A percentile compares a stretch with the other conserved stretches of the same genome.
Conservation (phyloP, 2,797 vertebrate genomes). For the Crypturellus tataupa region DNA sequence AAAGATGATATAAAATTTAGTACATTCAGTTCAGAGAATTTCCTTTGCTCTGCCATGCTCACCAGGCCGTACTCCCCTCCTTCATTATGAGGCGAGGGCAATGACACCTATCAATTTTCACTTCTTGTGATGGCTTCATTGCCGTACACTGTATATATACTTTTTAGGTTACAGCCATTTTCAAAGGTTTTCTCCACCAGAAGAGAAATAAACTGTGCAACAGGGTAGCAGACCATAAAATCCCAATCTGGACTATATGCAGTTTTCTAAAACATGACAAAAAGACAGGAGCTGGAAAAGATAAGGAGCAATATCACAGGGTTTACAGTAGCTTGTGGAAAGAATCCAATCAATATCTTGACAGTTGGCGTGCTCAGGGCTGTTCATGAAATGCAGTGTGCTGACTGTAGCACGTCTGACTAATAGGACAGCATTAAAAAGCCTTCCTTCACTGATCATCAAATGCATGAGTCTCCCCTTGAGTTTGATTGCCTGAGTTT, state of each 20-base stretch:
- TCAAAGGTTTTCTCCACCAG: conserved; percentile 62
- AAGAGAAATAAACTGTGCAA: conserved; percentile 56
- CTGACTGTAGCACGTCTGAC: conserved; percentile 42
- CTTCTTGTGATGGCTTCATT: not conserved
- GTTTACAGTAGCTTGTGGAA: conserved; percentile 63
- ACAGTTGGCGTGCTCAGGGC: conserved; percentile 49
- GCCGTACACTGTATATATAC: conserved; percentile 4
- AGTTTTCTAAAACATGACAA: conserved; percentile 64
- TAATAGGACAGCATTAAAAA: conserved; percentile 27
- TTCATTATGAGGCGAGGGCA: conserved; percentile 17
- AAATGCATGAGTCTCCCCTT: not conserved
- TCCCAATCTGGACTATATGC: conserved; percentile 73
- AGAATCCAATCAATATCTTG: conserved; percentile 60
- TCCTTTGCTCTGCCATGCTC: not conserved
- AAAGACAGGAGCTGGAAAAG: conserved; percentile 63
- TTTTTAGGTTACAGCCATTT: conserved; percentile 68
- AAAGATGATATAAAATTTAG: conserved; percentile 34
- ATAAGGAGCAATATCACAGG: conserved; percentile 27
- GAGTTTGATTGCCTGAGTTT: not conserved
- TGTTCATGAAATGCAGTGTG: conserved; percentile 48
- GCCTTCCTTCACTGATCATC: conserved; percentile 23
- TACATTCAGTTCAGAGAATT: not conserved
- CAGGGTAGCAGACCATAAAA: conserved; percentile 72
- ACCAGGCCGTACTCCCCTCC: not conserved
- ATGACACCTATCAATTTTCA: conserved; percentile 37